Percentiles rank a stretch among this genome's conserved stretches.
These are phyloP conservation scores for Bos taurus DNA, from an alignment of 2,113 vertebrate species.

Conservation along the genomic window ARS-UCD2.0 NC_037330.1:100348501-100349000, in stretches of 20 bases:
- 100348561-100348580: fast-evolving
- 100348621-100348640: background rate
- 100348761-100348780: background rate
- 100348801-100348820: background rate
- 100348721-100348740: background rate
- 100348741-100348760: background rate
- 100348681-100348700: background rate
- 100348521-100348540: background rate
- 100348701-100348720: background rate
- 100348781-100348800: background rate
- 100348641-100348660: background rate
- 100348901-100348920: background rate
- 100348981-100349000: background rate
- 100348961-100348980: background rate
- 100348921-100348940: background rate
- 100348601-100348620: background rate
- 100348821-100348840: background rate
- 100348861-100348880: background rate
- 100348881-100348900: background rate
- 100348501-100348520: background rate
- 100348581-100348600: background rate
- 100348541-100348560: background rate
- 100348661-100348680: background rate
- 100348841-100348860: fast-evolving
- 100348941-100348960: background rate